Evolutionary conservation across 2,113 vertebrate genomes (phyloP).

Genomic region (Prionailurus viverrinus): DNA sequence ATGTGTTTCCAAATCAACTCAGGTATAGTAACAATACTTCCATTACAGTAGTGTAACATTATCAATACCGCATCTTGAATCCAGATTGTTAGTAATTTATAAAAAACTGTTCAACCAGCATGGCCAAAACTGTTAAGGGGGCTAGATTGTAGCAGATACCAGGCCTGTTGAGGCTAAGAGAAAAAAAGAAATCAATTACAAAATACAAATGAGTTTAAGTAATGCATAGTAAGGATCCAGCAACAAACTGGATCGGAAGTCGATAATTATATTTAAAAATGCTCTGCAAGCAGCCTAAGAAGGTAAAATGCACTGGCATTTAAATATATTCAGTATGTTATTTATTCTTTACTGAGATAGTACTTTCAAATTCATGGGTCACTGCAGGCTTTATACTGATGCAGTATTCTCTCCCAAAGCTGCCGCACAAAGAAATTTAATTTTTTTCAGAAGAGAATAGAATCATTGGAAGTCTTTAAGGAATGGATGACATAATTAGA

Average conservation of each 20-base stretch:
- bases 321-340: background rate
- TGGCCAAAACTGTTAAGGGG: background rate
- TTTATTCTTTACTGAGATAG: background rate
- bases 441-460: no score
- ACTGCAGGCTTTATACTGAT: background rate
- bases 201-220: background rate
- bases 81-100: background rate
- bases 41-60: background rate
- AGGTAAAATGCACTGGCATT: background rate
- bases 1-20: background rate
- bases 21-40: background rate
- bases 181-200: background rate
- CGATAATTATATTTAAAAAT: constrained; percentile 13
- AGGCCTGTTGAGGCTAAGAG: background rate
- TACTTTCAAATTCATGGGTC: background rate
- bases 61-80: background rate
- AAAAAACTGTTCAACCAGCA: background rate
- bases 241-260: constrained; percentile 29
- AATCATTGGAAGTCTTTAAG: no score
- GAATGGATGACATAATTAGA: no score
- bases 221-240: background rate
- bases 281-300: background rate
- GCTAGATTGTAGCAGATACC: background rate
- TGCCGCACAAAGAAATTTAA: background rate
- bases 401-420: background rate